Conservation (phyloP, 2,797 vertebrate species). For the Melanotaenia nigrans region DNA sequence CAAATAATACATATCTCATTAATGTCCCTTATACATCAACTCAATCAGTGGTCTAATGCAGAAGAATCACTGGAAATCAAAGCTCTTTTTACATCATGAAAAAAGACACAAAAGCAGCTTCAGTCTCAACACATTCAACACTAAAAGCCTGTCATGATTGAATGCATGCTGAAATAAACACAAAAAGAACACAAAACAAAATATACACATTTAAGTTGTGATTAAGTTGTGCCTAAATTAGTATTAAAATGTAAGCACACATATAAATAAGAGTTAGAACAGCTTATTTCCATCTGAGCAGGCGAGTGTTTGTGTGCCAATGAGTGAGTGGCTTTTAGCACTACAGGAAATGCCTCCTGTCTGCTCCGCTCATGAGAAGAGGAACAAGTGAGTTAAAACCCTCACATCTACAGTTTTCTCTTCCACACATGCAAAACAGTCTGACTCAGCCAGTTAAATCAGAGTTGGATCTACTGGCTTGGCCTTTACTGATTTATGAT, state of each 20-base stretch:
- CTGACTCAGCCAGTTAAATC: not conserved
- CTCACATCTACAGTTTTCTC: slow-evolving; percentile 39
- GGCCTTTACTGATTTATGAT: not conserved
- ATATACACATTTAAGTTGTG: slow-evolving; percentile 36
- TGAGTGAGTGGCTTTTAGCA: slow-evolving; percentile 50
- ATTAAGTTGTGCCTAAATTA: slow-evolving; percentile 39
- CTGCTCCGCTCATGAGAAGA: slow-evolving; percentile 66
- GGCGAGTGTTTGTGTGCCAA: slow-evolving; percentile 31
- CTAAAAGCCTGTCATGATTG: not conserved
- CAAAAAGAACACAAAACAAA: slow-evolving; percentile 15
- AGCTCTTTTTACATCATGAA: too few relatives aligned
- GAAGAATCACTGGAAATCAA: too few relatives aligned
- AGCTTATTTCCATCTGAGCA: slow-evolving; percentile 30
- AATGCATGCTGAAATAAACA: not conserved
- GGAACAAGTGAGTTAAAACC: slow-evolving; percentile 49
- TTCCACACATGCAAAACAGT: slow-evolving; percentile 34
- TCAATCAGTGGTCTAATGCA: too few relatives aligned
- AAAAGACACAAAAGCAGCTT: too few relatives aligned
- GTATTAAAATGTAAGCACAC: slow-evolving; percentile 27
- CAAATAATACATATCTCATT: too few relatives aligned
- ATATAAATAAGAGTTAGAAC: slow-evolving; percentile 43
- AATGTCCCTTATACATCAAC: too few relatives aligned
- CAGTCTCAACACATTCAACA: not conserved
- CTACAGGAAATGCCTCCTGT: slow-evolving; percentile 79
- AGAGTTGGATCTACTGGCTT: not conserved